Percentiles rank a stretch among this genome's conserved stretches.
Conservation (phyloP, 2,797 vertebrate species). For the Triplophysa bombifrons region DNA sequence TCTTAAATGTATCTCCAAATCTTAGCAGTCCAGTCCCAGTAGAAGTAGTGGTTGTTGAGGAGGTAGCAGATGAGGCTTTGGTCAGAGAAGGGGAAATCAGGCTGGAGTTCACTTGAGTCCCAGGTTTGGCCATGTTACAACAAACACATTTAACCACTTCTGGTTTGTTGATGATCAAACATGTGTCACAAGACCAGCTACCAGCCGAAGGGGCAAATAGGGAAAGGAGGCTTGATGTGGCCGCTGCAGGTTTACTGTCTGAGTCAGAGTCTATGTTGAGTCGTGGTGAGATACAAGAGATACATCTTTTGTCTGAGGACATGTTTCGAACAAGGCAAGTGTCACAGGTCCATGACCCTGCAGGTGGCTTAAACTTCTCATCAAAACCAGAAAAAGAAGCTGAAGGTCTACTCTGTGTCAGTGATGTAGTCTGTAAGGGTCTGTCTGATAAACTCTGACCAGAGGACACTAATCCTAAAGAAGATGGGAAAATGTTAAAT, state of each 20-base stretch:
- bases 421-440: too few relatives aligned
- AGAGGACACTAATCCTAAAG: too few relatives aligned
- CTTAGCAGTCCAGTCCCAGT: conserved; percentile 74
- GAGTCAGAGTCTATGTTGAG: conserved; percentile 51
- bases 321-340: too few relatives aligned
- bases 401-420: too few relatives aligned
- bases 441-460: too few relatives aligned
- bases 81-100: conserved; percentile 78
- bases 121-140: conserved; percentile 93
- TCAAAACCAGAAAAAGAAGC: too few relatives aligned
- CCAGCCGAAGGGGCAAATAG: conserved; percentile 80
- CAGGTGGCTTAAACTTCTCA: too few relatives aligned
- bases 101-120: conserved; percentile 86
- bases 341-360: too few relatives aligned
- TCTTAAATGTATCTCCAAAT: conserved; percentile 92
- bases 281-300: too few relatives aligned
- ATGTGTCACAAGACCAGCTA: conserved; percentile 95
- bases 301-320: too few relatives aligned
- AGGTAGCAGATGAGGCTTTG: conserved; percentile 66
- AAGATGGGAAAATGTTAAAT: too few relatives aligned
- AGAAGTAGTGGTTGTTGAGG: conserved; percentile 65
- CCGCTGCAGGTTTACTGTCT: conserved; percentile 69
- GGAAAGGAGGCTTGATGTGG: conserved; percentile 50
- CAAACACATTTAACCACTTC: conserved; percentile 93
- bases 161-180: conserved; percentile 91